A percentile compares a stretch with the other conserved stretches of the same genome.
Conservation (phyloP, 2,113 vertebrate genomes). For the Eonycteris spelaea region DNA sequence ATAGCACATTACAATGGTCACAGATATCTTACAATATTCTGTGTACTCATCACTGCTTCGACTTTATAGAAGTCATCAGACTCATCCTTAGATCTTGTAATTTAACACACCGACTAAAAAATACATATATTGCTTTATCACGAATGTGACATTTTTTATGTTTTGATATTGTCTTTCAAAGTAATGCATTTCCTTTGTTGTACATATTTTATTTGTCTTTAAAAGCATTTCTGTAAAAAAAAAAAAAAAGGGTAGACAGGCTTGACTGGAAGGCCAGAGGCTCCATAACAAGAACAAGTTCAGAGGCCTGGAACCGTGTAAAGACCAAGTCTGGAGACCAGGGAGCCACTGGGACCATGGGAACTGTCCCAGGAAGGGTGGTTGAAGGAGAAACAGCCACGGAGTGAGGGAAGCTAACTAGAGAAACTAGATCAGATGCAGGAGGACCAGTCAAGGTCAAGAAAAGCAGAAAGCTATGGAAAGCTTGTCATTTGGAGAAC, state of each 20-base stretch:
- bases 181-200: background rate
- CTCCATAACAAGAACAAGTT: background rate
- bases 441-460: background rate
- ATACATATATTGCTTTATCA: background rate
- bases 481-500: background rate
- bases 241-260: background rate
- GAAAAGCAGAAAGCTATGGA: background rate
- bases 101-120: background rate
- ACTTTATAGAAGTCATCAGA: background rate
- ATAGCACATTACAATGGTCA: background rate
- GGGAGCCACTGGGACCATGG: background rate
- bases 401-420: background rate
- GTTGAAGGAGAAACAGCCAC: background rate
- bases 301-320: background rate
- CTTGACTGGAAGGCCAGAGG: background rate
- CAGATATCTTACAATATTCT: background rate
- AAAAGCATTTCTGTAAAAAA: background rate
- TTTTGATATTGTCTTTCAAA: background rate
- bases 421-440: background rate
- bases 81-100: background rate
- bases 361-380: background rate
- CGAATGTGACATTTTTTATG: background rate
- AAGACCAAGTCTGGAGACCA: background rate
- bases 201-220: background rate
- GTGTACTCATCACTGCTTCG: background rate